Percentiles rank a stretch among this genome's conserved stretches.
Conservation (phyloP, 2,888 invertebrate species). For the Aquatica leii region DNA sequence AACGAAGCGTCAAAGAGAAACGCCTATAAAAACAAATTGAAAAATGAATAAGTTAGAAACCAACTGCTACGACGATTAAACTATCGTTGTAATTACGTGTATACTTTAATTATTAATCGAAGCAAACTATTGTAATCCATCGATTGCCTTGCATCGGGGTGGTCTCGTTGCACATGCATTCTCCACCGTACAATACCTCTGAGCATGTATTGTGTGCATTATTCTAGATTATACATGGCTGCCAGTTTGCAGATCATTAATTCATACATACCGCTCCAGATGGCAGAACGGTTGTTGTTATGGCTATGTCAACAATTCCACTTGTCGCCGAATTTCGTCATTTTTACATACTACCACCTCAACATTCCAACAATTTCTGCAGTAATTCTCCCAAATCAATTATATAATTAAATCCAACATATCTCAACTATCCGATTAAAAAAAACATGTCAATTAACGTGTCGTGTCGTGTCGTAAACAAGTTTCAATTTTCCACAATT, state of each 20-base stretch:
- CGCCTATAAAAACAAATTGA: constrained; percentile 28
- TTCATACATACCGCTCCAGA: constrained; percentile 50
- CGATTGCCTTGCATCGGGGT: constrained; percentile 55
- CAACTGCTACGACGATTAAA: constrained; percentile 41
- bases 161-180: constrained; percentile 52
- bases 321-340: constrained; percentile 35
- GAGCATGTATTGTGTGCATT: constrained; percentile 54
- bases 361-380: too few relatives aligned
- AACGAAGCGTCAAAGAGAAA: constrained; percentile 31
- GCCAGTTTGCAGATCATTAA: constrained; percentile 53
- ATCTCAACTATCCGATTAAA: too few relatives aligned
- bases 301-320: constrained; percentile 41
- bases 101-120: constrained; percentile 54
- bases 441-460: too few relatives aligned
- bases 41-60: constrained; percentile 25
- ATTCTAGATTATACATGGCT: constrained; percentile 53
- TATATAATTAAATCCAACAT: too few relatives aligned
- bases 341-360: too few relatives aligned
- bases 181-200: constrained; percentile 54
- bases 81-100: constrained; percentile 50
- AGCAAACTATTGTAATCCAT: constrained; percentile 55
- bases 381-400: too few relatives aligned
- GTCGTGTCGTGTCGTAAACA: too few relatives aligned
- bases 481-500: too few relatives aligned
- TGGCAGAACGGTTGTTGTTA: constrained; percentile 47